Conservation (phyloP, 2,888 invertebrate genomes). For the Ichneumoninae sp. region DNA sequence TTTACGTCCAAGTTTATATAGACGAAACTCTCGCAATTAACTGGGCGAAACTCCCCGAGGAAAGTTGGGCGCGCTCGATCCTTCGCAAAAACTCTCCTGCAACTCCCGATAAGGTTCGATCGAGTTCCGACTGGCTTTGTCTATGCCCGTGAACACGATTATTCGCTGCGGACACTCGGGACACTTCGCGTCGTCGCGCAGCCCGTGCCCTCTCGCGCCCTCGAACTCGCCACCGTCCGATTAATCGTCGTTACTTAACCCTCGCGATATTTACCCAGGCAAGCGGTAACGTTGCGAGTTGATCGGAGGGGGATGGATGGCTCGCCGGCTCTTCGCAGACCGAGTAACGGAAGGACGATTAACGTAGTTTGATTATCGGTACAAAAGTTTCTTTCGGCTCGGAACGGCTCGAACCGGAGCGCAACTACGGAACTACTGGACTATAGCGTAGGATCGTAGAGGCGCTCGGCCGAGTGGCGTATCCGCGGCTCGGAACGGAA, state of each 20-base stretch:
- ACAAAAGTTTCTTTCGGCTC: background rate
- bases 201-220: background rate
- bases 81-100: background rate
- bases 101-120: background rate
- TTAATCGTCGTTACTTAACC: background rate
- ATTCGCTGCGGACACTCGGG: background rate
- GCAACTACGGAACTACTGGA: slow-evolving; percentile 22
- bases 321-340: background rate
- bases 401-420: slow-evolving; percentile 10
- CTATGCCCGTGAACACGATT: background rate
- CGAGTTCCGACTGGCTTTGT: background rate
- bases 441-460: slow-evolving; percentile 35
- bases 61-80: background rate
- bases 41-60: background rate
- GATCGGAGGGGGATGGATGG: background rate
- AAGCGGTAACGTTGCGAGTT: background rate
- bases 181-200: slow-evolving; percentile 1
- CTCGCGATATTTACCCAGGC: slow-evolving; percentile 15
- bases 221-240: background rate
- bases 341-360: slow-evolving; percentile 7
- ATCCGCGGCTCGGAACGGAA: slow-evolving; percentile 53
- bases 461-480: slow-evolving; percentile 19
- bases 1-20: background rate
- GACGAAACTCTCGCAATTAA: background rate
- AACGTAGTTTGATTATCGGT: slow-evolving; percentile 6